A percentile compares a stretch with the other conserved stretches of the same genome.
Evolutionary conservation across 2,797 vertebrate species (phyloP).

Genomic region (Mormyrops attenuatus): DNA sequence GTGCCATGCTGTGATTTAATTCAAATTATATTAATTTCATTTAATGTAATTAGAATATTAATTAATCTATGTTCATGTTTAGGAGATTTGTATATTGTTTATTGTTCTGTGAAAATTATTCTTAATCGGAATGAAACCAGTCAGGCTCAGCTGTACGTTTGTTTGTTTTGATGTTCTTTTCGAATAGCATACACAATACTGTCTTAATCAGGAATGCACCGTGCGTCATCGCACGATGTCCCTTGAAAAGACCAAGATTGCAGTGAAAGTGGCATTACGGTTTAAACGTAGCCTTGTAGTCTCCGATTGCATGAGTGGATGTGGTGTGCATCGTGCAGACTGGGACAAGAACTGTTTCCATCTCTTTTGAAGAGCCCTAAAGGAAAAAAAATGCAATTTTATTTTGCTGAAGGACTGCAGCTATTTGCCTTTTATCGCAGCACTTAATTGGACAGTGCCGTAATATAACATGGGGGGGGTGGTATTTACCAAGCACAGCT

Average conservation of each 20-base stretch:
- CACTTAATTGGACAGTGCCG: conserved; percentile 27
- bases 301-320: conserved; percentile 2
- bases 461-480: not conserved
- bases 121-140: not conserved
- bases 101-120: not conserved
- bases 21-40: not conserved
- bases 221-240: not conserved
- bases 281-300: conserved; percentile 14
- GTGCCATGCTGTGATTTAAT: not conserved
- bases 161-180: not conserved
- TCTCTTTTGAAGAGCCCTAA: conserved; percentile 29
- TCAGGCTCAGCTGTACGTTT: not conserved
- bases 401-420: conserved; percentile 33
- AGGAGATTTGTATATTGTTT: not conserved
- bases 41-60: not conserved
- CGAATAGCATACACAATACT: not conserved
- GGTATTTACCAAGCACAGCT: conserved; percentile 1
- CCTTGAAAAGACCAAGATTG: conserved; percentile 4
- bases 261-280: not conserved
- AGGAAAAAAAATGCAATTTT: conserved; percentile 32
- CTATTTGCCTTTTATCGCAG: conserved; percentile 39
- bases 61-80: not conserved
- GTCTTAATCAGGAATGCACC: not conserved
- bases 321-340: not conserved
- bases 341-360: conserved; percentile 8